Base-by-base conservation (phyloP, 2,888 invertebrate species). In the Conistra vaccinii region DNA sequence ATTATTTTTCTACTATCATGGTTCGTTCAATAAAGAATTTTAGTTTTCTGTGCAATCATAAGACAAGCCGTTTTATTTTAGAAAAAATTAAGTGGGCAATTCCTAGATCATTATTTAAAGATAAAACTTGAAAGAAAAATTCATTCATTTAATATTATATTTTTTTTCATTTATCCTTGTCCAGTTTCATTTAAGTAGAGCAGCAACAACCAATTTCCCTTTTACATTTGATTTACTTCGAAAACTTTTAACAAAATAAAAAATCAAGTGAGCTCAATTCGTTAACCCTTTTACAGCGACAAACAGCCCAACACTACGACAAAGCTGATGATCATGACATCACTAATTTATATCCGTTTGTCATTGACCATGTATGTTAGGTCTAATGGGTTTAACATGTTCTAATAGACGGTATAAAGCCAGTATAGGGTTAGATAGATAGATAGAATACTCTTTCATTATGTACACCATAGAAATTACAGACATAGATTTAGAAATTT, bases 261-360 rank as follows among this genome's bases (percentile, higher is more conserved):
- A 73, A 82, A 82, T 60, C 72, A 69, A 62, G 45, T 32, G 32
- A 32, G 12, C 23, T 32, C 42, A 55, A 82, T 71, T 78, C 66
- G 65, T 78, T 32, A 67, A 78, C 39, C 55, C 61, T 69, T 75
- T 79, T 51, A 82, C 51, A 29, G 29, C 32, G 32, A 71, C 61
- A 61, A 71, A 70, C 20, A 69, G 32, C 5, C 10, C 69, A 42
- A 53, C 39, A 81, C 62, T 69, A 60, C 57, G 23, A 57, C 70
- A 79, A 82, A 82, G 76, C 67, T 67, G 69, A 78, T 76, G 23
- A 48, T 48, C 48, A 48, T 48, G 69, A 72, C 58, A 55, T 39
- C 62, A 76, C 69, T 72, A 69, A 69, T 82, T 82, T 75, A 58
- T 55, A 39, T 12, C 17, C n/a, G 23, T 66, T 29, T 74, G 71